Percentiles rank a stretch among this genome's conserved stretches.
phyloP scores from a whole-genome alignment of 1,140 invertebrate genomes.

The Atta cephalotes region DNA sequence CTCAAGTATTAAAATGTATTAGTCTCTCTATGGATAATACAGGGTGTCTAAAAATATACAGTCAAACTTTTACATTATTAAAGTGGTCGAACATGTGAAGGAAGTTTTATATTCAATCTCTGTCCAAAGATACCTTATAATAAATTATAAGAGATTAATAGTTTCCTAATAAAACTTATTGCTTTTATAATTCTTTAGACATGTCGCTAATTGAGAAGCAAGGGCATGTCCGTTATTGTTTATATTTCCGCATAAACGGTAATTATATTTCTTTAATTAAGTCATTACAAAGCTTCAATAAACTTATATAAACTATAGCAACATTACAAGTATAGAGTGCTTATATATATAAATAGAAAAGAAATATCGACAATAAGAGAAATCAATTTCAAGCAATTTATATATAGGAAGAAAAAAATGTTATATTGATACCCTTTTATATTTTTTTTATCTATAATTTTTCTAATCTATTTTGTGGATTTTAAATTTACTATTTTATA shows the following conservation, averaged over 20 bases:
- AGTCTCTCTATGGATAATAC: constrained; percentile 42
- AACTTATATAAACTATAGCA: constrained; percentile 35
- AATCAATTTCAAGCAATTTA: constrained; percentile 59
- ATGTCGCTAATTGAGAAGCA: constrained; percentile 26
- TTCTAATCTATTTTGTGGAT: constrained; percentile 29
- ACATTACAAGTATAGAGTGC: constrained; percentile 15
- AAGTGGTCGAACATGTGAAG: constrained; percentile 28
- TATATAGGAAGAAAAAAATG: constrained; percentile 30
- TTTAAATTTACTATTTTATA: constrained; percentile 32
- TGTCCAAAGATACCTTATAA: constrained; percentile 17
- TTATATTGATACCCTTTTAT: constrained; percentile 24
- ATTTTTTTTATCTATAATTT: constrained; percentile 40
- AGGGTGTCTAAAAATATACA: constrained; percentile 47
- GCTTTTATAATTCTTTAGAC: constrained; percentile 30
- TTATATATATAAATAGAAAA: constrained; percentile 59
- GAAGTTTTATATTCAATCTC: constrained; percentile 31
- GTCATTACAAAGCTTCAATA: neutral
- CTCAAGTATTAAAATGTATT: constrained; percentile 14
- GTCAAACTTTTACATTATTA: constrained; percentile 29
- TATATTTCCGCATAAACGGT: neutral
- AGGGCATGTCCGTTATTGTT: constrained; percentile 20
- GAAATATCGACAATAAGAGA: constrained; percentile 55
- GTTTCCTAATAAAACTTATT: neutral
- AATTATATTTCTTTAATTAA: constrained; percentile 41
- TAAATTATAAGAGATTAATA: neutral